phyloP scores from a whole-genome alignment of 2,888 invertebrate species.

The Trisateles emortualis region DNA sequence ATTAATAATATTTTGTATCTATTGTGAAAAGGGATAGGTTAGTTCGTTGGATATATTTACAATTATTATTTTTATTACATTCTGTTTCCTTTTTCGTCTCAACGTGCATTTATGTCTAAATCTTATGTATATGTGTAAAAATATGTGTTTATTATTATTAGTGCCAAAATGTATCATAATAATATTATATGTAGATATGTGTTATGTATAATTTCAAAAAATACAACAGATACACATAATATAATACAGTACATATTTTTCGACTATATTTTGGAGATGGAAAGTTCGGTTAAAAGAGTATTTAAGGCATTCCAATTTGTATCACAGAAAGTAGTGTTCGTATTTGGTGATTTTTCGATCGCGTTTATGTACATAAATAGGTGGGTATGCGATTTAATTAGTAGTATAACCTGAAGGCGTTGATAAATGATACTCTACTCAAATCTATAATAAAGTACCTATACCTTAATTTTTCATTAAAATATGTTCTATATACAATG shows the following conservation, averaged over 20 bases:
- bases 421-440: too few species aligned
- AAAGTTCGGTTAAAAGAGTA: conserved; percentile 33
- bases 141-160: conserved; percentile 45
- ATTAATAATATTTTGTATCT: conserved; percentile 37
- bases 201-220: conserved; percentile 22
- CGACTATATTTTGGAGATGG: conserved; percentile 47
- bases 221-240: conserved; percentile 5
- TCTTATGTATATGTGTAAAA: conserved; percentile 31
- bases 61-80: conserved; percentile 33
- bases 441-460: too few species aligned
- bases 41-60: conserved; percentile 37
- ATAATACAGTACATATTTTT: conserved; percentile 51
- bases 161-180: conserved; percentile 62
- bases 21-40: conserved; percentile 55
- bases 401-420: too few species aligned
- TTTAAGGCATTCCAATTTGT: conserved; percentile 53
- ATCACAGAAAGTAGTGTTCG: too few species aligned
- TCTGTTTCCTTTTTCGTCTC: conserved; percentile 25
- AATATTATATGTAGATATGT: conserved; percentile 34
- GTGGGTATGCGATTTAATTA: too few species aligned
- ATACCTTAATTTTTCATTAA: too few species aligned
- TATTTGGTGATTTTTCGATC: conserved; percentile 39
- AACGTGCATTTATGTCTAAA: conserved; percentile 54
- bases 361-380: conserved; percentile 36
- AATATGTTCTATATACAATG: too few species aligned